Evolutionary conservation across 1,140 invertebrate species (phyloP), one percentile per base, ranked within the genome.

Genomic region (Phymorhynchus buccinoides): DNA sequence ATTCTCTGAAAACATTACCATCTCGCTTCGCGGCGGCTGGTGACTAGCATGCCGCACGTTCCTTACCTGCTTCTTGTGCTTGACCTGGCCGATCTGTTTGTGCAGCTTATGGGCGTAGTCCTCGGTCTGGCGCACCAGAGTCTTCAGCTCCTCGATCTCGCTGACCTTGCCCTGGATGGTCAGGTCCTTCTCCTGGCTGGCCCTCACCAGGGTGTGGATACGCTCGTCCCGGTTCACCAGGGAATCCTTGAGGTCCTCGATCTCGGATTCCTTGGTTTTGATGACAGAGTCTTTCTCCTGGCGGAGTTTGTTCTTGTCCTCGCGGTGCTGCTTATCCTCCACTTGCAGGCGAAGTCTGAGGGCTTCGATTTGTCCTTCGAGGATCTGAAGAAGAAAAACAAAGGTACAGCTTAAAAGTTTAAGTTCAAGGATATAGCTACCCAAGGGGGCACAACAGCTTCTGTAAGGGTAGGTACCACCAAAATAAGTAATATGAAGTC

Each of bases 291-390:
- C 88, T 81, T 90, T 91, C 41, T 88, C 88, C 52, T 88, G 44
- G 27, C 86, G n/a, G 14, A 90, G 88, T 41, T 87, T 89, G 30
- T 78, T 85, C 79, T 86, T 87, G 44, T 90, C 89, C 4, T 82
- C 66, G n/a, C 86, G 85, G 42, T 90, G 86, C 37, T 90, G 88
- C 83, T 89, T 91, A n/a, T 88, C 86, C 32, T 90, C 89, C 39
- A 90, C 88, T 37, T 89, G 87, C 14, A 91, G 86, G 62, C 88
- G 83, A 32, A 89, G 81, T 41, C 90, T 73, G 1, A 91, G 81
- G 18, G 89, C 86, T 1, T 90, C 89, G 32, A 91, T 90, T 68
- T 91, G 90, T 48, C 88, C 86, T 83, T 89, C 89, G 0, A 91
- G 84, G 6, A 89, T 87, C 78, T 89, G 85, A n/a, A n/a, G n/a